Base-by-base conservation (phyloP, 1,140 invertebrate species). In the Tetramorium alpestre region DNA sequence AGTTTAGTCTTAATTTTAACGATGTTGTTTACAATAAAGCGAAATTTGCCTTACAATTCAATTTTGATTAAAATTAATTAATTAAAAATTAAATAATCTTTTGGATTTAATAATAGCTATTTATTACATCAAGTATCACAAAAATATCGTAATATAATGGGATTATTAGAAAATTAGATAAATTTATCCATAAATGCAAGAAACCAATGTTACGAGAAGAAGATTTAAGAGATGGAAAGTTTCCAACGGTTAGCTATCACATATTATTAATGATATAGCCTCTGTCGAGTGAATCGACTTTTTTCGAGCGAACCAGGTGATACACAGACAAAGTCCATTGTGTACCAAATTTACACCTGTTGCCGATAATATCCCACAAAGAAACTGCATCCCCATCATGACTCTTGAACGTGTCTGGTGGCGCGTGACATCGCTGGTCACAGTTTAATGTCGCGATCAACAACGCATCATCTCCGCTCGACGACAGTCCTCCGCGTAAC, bases 281-380 rank as follows among this genome's bases (percentile, higher is more conserved):
- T 65, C n/a, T n/a, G 16, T 65, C 76, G n/a, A n/a, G 49, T 18
- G n/a, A 73, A 44, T 60, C 41, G 41, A 82, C 51, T 60, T 72
- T 47, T 44, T 60, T 73, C 16, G 38, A 4, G 2, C 38, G 44
- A 33, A 8, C 2, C 38, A 82, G 67, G n/a, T 82, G 22, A 6
- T 22, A 82, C 38, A 73, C 16, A n/a, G 6, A 11, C 25, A 18
- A 73, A 72, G 33, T 72, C 28, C 38, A 72, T 13, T 44, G 47
- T 38, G 18, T 60, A 33, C 44, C 3, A 62, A 60, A 73, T 82
- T 82, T 72, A 41, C 67, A 82, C 80, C 80, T 82, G 80, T 82
- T 84, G 80, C 80, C 69, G 2, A 73, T 73, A 84, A 84, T 84
- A 60, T 65, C 16, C 47, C 47, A 16, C n/a, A 54, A 67, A 51